Conservation (phyloP, 2,888 invertebrate genomes). For the Drosophila austrosaltans region DNA sequence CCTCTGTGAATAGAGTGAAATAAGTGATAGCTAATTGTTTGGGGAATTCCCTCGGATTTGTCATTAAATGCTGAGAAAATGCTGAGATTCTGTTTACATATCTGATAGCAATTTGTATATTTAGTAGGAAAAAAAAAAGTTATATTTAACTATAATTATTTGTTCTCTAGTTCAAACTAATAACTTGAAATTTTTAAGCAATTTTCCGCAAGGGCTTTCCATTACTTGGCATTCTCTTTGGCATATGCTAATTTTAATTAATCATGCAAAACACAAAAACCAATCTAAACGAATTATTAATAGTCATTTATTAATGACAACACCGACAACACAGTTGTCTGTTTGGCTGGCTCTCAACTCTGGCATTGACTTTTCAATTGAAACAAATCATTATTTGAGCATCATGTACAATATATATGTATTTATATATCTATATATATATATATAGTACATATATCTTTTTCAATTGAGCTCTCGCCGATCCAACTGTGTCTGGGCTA, state of each 20-base stretch:
- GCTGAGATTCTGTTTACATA: not conserved
- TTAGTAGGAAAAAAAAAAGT: slow-evolving; percentile 1
- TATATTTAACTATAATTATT: not conserved
- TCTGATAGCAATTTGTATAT: not conserved
- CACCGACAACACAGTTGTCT: not conserved
- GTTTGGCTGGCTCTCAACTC: slow-evolving; percentile 17
- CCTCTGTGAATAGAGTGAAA: slow-evolving; percentile 4
- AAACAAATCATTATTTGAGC: slow-evolving; percentile 77
- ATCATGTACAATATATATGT: slow-evolving; percentile 40
- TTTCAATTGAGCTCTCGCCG: slow-evolving; percentile 57
- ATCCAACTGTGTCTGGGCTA: slow-evolving; percentile 24
- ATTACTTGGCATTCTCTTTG: slow-evolving; percentile 32
- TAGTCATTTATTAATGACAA: slow-evolving; percentile 23
- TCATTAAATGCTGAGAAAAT: slow-evolving; percentile 28
- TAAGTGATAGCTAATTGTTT: slow-evolving; percentile 29
- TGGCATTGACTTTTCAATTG: slow-evolving; percentile 75
- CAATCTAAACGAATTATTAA: slow-evolving; percentile 47
- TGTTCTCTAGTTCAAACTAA: not conserved
- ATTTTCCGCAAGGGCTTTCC: slow-evolving; percentile 4
- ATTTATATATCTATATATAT: not conserved
- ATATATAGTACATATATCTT: slow-evolving; percentile 36
- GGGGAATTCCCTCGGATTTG: slow-evolving; percentile 42
- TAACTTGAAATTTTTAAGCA: not conserved
- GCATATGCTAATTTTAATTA: slow-evolving; percentile 39
- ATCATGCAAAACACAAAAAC: slow-evolving; percentile 21